phyloP scores from a whole-genome alignment of 2,113 vertebrate species.

The Aleadryas rufinucha region DNA sequence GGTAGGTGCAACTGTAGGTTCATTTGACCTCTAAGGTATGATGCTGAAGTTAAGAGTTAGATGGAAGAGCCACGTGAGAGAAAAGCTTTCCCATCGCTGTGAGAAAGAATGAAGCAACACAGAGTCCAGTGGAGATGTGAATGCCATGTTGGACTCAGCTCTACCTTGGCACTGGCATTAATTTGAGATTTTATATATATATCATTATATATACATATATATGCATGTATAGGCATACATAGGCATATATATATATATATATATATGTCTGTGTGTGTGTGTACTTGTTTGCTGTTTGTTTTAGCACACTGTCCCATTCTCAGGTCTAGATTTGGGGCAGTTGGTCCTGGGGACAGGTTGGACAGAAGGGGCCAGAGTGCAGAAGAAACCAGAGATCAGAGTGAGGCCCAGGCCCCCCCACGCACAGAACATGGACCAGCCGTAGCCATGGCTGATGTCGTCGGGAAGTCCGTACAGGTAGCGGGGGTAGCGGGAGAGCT shows the following conservation, averaged over 20 bases:
- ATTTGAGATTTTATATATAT: conserved; percentile 71
- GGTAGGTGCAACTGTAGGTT: conserved; percentile 12
- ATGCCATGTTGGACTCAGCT: conserved; percentile 65
- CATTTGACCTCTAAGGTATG: conserved; percentile 48
- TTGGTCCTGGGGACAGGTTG: conserved; percentile 95
- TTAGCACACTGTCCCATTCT: conserved; percentile 97
- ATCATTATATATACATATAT: conserved; percentile 59
- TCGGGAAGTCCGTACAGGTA: conserved; percentile 92
- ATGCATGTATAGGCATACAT: conserved; percentile 67
- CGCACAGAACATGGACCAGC: conserved; percentile 99
- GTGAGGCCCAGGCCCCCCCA: conserved; percentile 97
- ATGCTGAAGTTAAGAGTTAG: conserved; percentile 63
- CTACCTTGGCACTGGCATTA: conserved; percentile 72
- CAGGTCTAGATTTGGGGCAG: conserved; percentile 93
- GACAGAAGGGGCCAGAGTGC: conserved; percentile 95
- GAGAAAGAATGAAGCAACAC: conserved; percentile 64
- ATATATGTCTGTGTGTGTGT: background rate
- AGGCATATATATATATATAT: conserved; percentile 50
- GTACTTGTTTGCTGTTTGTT: conserved; percentile 17
- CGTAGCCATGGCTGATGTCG: conserved; percentile 96
- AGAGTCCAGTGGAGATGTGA: conserved; percentile 64
- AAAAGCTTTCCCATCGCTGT: conserved; percentile 52
- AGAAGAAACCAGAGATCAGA: conserved; percentile 96
- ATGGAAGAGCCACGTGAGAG: conserved; percentile 69
- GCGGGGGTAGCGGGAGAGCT: conserved; percentile 93